Evolutionary conservation across 1,140 invertebrate genomes (phyloP).

Genomic region (Whitmania pigra): DNA sequence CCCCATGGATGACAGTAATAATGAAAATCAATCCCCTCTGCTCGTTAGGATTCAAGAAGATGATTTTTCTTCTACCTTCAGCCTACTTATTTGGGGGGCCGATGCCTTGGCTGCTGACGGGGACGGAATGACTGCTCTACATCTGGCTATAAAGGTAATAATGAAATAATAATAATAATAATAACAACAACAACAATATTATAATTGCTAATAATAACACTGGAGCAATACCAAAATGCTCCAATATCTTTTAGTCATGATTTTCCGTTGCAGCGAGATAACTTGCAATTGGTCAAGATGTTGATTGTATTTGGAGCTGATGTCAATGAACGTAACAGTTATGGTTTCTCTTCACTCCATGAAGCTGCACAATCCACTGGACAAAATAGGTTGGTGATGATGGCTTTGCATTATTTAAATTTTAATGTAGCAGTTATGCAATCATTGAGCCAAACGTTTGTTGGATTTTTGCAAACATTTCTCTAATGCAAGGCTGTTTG

Average conservation of each 20-base stretch:
- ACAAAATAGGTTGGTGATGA: conserved; percentile 6
- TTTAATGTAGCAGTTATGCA: no score
- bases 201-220: no score
- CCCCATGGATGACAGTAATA: conserved; percentile 67
- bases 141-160: conserved; percentile 35
- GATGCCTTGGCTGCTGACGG: conserved; percentile 50
- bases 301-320: conserved; percentile 81
- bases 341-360: conserved; percentile 62
- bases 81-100: conserved; percentile 60
- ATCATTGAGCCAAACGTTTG: no score
- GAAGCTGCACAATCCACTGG: conserved; percentile 45
- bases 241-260: no score
- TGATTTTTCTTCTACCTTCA: conserved; percentile 60
- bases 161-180: no score
- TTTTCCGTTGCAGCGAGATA: conserved; percentile 22
- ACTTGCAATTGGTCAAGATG: conserved; percentile 45
- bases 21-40: conserved; percentile 64
- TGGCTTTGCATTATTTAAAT: no score
- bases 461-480: no score
- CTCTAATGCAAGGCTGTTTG: no score
- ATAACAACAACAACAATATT: no score
- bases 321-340: conserved; percentile 58
- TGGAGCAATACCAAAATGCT: no score
- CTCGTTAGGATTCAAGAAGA: conserved; percentile 59
- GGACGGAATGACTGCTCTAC: conserved; percentile 61